Evolutionary conservation across 2,888 invertebrate species (phyloP).

Genomic region (Perizoma affinitatum): DNA sequence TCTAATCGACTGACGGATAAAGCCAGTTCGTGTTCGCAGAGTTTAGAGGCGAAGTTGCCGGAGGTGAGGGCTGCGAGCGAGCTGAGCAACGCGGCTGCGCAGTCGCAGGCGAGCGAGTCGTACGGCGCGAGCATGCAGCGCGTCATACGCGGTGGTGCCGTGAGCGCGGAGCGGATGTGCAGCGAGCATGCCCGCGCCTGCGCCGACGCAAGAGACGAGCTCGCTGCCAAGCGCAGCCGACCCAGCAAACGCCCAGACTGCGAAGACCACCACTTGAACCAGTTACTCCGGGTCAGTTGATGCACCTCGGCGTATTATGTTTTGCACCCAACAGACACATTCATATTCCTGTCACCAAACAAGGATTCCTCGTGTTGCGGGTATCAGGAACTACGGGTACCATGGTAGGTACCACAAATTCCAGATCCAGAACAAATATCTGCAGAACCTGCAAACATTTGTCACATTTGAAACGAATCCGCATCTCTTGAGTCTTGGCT

Average conservation of each 20-base stretch:
- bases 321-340: background rate
- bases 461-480: no score
- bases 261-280: constrained; percentile 18
- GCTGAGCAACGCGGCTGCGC: constrained; percentile 34
- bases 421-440: no score
- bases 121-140: constrained; percentile 31
- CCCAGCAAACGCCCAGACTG: constrained; percentile 6
- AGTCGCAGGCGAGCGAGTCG: constrained; percentile 26
- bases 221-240: constrained; percentile 15
- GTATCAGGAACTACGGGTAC: no score
- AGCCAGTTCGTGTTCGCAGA: constrained; percentile 13
- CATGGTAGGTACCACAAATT: no score
- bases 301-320: background rate
- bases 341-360: no score
- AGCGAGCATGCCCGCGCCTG: constrained; percentile 25
- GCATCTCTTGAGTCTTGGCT: no score
- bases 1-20: no score
- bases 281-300: background rate
- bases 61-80: constrained; percentile 14
- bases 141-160: constrained; percentile 65
- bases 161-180: constrained; percentile 24
- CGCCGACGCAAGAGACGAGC: constrained; percentile 20
- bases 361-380: no score
- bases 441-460: no score
- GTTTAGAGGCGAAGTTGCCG: constrained; percentile 26